Evolutionary conservation across 2,113 vertebrate species (phyloP), one percentile per base, ranked within the genome.

Genomic region (Taurulus bubalis): DNA sequence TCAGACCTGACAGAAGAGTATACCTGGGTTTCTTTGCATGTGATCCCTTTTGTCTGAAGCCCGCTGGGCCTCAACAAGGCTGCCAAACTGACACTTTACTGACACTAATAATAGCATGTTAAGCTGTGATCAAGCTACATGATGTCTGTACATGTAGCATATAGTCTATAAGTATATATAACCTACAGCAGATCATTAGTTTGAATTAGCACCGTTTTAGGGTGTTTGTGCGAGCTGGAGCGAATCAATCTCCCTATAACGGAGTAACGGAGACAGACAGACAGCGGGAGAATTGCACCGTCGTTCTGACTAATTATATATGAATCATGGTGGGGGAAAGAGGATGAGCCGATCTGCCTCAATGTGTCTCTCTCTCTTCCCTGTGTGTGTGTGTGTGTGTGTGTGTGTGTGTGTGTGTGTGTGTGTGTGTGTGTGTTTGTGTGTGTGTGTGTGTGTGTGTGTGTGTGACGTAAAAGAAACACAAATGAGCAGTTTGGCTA

Each of bases 401-500:
- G n/a, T n/a, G n/a, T n/a, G n/a, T n/a, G n/a, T n/a, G n/a, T n/a
- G n/a, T n/a, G n/a, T n/a, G n/a, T n/a, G n/a, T n/a, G n/a, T n/a
- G n/a, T n/a, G n/a, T n/a, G n/a, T n/a, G n/a, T n/a, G n/a, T n/a
- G n/a, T n/a, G n/a, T n/a, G n/a, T n/a, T n/a, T n/a, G n/a, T n/a
- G n/a, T n/a, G n/a, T n/a, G n/a, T n/a, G n/a, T n/a, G n/a, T n/a
- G n/a, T n/a, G n/a, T n/a, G n/a, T n/a, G n/a, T n/a, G n/a, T n/a
- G n/a, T n/a, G n/a, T n/a, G 86, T 92, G 91, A 91, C 91, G 90
- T 93, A 86, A 92, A 89, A 90, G 70, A 75, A 62, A 89, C 89
- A 90, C 87, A 92, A 92, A 92, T 93, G 89, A 94, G 92, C 91
- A 91, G 89, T 87, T 91, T 90, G 85, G 83, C 90, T 92, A 91